Conservation (phyloP, 2,888 invertebrate species). For the Spicauda simplicius region DNA sequence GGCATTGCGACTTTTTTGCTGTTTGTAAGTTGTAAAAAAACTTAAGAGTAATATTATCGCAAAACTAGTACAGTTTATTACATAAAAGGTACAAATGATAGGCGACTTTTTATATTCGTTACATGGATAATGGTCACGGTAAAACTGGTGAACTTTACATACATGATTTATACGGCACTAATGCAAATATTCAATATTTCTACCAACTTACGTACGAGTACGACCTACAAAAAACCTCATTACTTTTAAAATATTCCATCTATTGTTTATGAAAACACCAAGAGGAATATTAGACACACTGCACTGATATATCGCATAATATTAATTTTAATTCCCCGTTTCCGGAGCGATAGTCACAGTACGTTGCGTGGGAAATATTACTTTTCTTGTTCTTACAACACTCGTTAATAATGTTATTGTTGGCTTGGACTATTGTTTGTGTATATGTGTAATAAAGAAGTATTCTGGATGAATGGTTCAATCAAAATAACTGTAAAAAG, state of each 20-base stretch:
- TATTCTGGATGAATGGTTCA: neutral
- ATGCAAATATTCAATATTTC: no score
- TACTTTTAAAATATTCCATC: conserved; percentile 3
- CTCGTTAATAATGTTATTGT: conserved; percentile 30
- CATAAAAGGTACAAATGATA: no score
- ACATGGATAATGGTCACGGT: no score
- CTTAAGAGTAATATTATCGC: no score
- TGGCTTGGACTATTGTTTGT: conserved; percentile 3
- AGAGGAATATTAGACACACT: conserved; percentile 16
- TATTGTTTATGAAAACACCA: conserved; percentile 17
- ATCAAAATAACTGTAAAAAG: no score
- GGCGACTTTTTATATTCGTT: no score
- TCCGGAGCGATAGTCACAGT: conserved; percentile 35
- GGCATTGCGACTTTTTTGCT: no score
- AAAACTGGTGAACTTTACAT: no score
- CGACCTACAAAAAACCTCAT: neutral
- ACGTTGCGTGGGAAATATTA: conserved; percentile 26
- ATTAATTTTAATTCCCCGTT: conserved; percentile 32
- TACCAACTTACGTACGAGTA: no score
- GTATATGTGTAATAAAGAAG: neutral
- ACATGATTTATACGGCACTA: no score
- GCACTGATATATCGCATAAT: conserved; percentile 22
- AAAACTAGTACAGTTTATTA: no score
- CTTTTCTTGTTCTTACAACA: conserved; percentile 15
- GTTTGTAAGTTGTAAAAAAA: no score